Evolutionary conservation across 2,888 invertebrate species (phyloP), one percentile per base, ranked within the genome.

Genomic region (Chrysodeixis includens): DNA sequence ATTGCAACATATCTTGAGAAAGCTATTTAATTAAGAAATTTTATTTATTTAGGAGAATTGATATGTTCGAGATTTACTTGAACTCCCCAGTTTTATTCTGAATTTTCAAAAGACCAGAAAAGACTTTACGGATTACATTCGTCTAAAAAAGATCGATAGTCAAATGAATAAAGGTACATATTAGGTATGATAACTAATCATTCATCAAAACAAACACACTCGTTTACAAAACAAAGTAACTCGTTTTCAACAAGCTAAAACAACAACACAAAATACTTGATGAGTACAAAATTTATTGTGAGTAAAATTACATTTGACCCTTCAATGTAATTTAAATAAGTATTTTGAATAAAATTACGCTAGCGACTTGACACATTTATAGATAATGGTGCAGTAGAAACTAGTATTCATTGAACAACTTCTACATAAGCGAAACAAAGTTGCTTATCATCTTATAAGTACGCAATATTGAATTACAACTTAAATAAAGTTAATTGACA

Each of bases 281-380:
- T 35, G n/a, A n/a, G n/a, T n/a, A 40, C 40, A 40, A 40, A n/a
- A 40, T 40, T 40, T 40, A 40, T n/a, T 40, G n/a, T 40, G 14
- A 40, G 6, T 40, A 5, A n/a, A 35, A 40, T 40, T 40, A 40
- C 40, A 40, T 40, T 40, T 40, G 14, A n/a, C n/a, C n/a, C 5
- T n/a, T 12, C 14, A 40, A 40, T n/a, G 35, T n/a, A n/a, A n/a
- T n/a, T n/a, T 4, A 6, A n/a, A 6, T 32, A 32, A 40, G 40
- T 6, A n/a, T 40, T 40, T n/a, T 5, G 40, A 40, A 7, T n/a
- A 6, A 40, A n/a, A 40, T n/a, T 40, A 40, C 40, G n/a, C 40
- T 40, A n/a, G 40, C 40, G 7, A 40, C 14, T 40, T n/a, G 40
- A 40, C 40, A 40, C 40, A 40, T 40, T 40, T 40, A 40, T 7